Evolutionary conservation across 2,888 invertebrate species (phyloP).

Genomic region (Nemapogon koenigi): DNA sequence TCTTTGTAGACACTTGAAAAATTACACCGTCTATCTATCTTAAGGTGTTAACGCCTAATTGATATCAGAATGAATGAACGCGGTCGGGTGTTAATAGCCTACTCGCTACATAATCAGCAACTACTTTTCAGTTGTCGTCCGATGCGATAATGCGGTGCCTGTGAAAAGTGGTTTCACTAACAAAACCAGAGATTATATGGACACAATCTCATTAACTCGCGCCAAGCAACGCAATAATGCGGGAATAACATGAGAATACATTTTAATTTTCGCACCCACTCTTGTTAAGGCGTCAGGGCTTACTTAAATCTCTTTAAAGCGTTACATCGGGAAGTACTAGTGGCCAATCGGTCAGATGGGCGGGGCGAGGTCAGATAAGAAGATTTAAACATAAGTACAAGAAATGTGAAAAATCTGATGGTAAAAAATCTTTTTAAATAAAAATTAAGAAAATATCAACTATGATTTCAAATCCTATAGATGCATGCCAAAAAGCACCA

Average conservation of each 20-base stretch:
- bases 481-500: too few species aligned
- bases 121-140: constrained; percentile 51
- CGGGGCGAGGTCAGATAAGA: too few species aligned
- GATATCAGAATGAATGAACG: constrained; percentile 44
- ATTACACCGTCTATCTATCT: constrained; percentile 2
- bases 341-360: too few species aligned
- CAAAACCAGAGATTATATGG: constrained; percentile 39
- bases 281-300: constrained; percentile 22
- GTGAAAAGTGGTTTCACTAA: constrained; percentile 20
- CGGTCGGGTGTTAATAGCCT: constrained; percentile 36
- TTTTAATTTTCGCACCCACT: constrained; percentile 32
- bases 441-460: too few species aligned
- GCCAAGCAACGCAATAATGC: constrained; percentile 30
- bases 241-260: constrained; percentile 32
- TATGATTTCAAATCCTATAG: too few species aligned
- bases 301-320: constrained; percentile 11
- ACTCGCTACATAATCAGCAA: constrained; percentile 34
- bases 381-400: too few species aligned
- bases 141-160: constrained; percentile 33
- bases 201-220: constrained; percentile 38
- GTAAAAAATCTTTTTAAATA: too few species aligned
- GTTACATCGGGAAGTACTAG: neutral
- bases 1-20: neutral
- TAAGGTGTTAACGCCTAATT: constrained; percentile 54
- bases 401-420: too few species aligned